Evolutionary conservation across 2,797 vertebrate genomes (phyloP).

Genomic region (Semaprochilodus insignis): DNA sequence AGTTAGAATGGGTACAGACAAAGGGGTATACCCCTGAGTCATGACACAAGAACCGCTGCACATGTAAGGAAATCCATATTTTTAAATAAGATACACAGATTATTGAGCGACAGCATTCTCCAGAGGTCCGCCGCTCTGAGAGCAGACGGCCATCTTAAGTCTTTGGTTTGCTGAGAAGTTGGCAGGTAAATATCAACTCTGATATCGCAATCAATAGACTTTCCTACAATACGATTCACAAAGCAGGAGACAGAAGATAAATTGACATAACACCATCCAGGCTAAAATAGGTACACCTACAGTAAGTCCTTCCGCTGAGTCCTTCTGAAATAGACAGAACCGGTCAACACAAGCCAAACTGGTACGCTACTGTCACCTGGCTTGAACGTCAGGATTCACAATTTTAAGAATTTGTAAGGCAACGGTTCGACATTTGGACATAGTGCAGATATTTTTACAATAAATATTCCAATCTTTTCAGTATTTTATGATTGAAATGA

Average conservation of each 20-base stretch:
- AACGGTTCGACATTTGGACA: too few relatives aligned
- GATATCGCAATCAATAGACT: constrained; percentile 28
- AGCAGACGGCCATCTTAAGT: constrained; percentile 28
- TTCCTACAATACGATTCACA: constrained; percentile 17
- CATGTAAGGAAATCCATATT: neutral
- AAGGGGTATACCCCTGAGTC: neutral
- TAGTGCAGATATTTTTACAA: too few relatives aligned
- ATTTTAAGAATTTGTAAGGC: too few relatives aligned
- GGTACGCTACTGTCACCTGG: neutral
- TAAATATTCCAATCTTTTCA: too few relatives aligned
- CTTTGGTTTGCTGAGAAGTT: constrained; percentile 46
- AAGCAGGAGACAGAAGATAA: neutral
- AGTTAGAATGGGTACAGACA: too few relatives aligned
- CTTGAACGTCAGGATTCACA: too few relatives aligned
- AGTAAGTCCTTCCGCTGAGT: neutral
- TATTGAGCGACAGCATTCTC: neutral
- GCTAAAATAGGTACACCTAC: constrained; percentile 22
- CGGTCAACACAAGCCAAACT: neutral
- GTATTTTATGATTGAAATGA: too few relatives aligned
- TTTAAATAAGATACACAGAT: neutral
- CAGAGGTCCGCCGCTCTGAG: constrained; percentile 16
- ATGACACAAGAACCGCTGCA: neutral
- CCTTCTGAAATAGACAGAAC: neutral
- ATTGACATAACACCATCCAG: constrained; percentile 20
- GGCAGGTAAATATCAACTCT: constrained; percentile 40